Percentiles rank a stretch among this genome's conserved stretches.
These are phyloP conservation scores for Meteorus sp. DNA, from an alignment of 1,140 invertebrate genomes.

Conservation along the genomic window DNA sequence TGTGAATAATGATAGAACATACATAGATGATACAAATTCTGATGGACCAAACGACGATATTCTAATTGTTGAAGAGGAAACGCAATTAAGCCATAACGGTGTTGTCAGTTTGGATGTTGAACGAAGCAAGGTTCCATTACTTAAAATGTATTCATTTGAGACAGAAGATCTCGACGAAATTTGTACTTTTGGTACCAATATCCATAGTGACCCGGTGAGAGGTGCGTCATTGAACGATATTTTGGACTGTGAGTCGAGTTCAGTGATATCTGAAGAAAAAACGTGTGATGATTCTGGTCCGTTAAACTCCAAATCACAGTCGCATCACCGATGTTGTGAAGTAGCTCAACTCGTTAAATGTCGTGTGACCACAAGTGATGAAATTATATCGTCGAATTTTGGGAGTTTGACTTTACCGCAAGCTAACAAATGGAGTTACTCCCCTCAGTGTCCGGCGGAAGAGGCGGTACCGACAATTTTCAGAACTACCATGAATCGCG, in stretches of 20 bases:
- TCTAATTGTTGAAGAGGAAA: slow-evolving; percentile 14
- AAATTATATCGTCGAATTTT: slow-evolving; percentile 46
- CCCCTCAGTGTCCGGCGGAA: slow-evolving; percentile 36
- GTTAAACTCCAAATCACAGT: slow-evolving; percentile 22
- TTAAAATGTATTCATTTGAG: slow-evolving; percentile 56
- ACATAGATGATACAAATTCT: slow-evolving; percentile 1
- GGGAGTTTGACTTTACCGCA: slow-evolving; percentile 40
- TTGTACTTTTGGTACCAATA: slow-evolving; percentile 21
- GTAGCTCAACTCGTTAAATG: slow-evolving; percentile 52
- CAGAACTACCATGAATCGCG: slow-evolving; percentile 12
- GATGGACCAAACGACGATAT: slow-evolving; percentile 8
- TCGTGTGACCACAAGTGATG: slow-evolving; percentile 51
- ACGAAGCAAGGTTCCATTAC: slow-evolving; percentile 45
- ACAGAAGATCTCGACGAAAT: slow-evolving; percentile 50
- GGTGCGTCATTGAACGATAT: slow-evolving; percentile 47
- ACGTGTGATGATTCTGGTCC: slow-evolving; percentile 24
- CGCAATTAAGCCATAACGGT: not conserved
- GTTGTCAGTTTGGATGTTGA: slow-evolving; percentile 37
- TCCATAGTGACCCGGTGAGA: slow-evolving; percentile 39
- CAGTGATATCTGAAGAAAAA: slow-evolving; percentile 39
- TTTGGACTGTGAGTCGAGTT: slow-evolving; percentile 44
- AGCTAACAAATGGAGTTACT: slow-evolving; percentile 44
- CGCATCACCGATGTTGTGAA: slow-evolving; percentile 22
- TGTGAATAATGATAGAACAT: slow-evolving; percentile 12
- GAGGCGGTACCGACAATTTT: slow-evolving; percentile 26